These are phyloP conservation scores for Ectropis grisescens DNA, from an alignment of 1,140 invertebrate genomes.

Conservation along the genomic window DNA sequence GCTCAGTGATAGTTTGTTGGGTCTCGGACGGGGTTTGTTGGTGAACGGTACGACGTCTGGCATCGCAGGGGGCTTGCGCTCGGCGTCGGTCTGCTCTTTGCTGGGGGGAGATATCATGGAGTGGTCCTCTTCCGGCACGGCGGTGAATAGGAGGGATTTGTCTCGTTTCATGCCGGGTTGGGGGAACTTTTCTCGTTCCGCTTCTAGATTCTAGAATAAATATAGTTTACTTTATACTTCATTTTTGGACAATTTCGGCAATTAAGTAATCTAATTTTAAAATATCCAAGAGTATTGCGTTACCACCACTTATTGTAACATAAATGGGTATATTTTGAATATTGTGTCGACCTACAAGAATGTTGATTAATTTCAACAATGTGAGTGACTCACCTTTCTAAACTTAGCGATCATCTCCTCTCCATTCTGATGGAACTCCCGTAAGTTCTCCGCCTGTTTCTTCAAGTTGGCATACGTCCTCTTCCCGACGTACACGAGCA, in stretches of 20 bases:
- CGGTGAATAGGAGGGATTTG: constrained; percentile 81
- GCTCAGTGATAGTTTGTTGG: constrained; percentile 71
- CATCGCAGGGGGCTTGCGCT: constrained; percentile 45
- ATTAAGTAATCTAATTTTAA: no score
- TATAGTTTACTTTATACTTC: no score
- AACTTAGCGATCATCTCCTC: constrained; percentile 46
- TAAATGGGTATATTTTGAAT: no score
- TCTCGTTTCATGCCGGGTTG: constrained; percentile 77
- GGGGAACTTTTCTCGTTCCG: constrained; percentile 46
- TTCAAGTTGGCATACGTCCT: constrained; percentile 72
- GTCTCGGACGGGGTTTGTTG: constrained; percentile 62
- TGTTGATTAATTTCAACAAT: no score
- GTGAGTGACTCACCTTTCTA: constrained; percentile 52
- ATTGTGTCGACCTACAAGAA: no score
- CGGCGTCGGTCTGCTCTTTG: constrained; percentile 28
- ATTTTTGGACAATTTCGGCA: no score
- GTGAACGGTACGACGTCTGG: constrained; percentile 66
- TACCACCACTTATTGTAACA: no score
- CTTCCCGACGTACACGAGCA: constrained; percentile 80
- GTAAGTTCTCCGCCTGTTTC: constrained; percentile 49
- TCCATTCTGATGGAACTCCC: constrained; percentile 41
- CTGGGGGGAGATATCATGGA: constrained; percentile 52
- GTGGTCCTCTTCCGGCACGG: constrained; percentile 81
- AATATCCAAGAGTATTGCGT: no score
- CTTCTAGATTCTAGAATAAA: constrained; percentile 45